A percentile compares a stretch with the other conserved stretches of the same genome.
Conservation (phyloP, 1,140 invertebrate genomes). For the Eulimnadia texana region DNA sequence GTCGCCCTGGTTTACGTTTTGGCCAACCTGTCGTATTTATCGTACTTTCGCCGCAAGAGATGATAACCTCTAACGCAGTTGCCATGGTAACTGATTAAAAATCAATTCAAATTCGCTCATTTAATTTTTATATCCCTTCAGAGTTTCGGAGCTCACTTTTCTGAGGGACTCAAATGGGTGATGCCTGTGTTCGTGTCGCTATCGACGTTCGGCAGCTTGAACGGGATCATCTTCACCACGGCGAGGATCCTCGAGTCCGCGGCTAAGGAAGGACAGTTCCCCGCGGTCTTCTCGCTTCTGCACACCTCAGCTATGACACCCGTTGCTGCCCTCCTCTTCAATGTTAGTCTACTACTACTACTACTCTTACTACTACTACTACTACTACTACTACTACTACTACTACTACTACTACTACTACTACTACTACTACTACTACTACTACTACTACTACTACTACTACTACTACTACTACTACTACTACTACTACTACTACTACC, state of each 20-base stretch:
- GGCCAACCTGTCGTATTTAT: slow-evolving; percentile 77
- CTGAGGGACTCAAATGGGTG: slow-evolving; percentile 56
- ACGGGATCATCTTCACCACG: slow-evolving; percentile 82
- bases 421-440: no score
- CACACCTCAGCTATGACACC: slow-evolving; percentile 59
- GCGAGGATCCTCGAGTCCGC: slow-evolving; percentile 59
- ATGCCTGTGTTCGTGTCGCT: slow-evolving; percentile 81
- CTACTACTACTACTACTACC: neutral
- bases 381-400: no score
- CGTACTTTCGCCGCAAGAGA: slow-evolving; percentile 59
- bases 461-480: no score
- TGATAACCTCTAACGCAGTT: slow-evolving; percentile 60
- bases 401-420: no score
- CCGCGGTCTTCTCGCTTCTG: slow-evolving; percentile 57
- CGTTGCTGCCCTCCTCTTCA: slow-evolving; percentile 62
- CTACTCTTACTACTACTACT: no score
- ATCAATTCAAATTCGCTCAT: neutral
- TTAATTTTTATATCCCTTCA: slow-evolving; percentile 22
- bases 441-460: no score
- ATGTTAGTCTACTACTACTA: slow-evolving; percentile 34
- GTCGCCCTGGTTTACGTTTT: slow-evolving; percentile 75
- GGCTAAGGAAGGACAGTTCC: slow-evolving; percentile 67
- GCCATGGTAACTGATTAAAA: slow-evolving; percentile 48
- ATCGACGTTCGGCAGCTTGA: slow-evolving; percentile 68
- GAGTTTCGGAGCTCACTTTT: slow-evolving; percentile 63